These are phyloP conservation scores for Synanthedon tipuliformis DNA, from an alignment of 2,888 invertebrate species.

Conservation along the genomic window DNA sequence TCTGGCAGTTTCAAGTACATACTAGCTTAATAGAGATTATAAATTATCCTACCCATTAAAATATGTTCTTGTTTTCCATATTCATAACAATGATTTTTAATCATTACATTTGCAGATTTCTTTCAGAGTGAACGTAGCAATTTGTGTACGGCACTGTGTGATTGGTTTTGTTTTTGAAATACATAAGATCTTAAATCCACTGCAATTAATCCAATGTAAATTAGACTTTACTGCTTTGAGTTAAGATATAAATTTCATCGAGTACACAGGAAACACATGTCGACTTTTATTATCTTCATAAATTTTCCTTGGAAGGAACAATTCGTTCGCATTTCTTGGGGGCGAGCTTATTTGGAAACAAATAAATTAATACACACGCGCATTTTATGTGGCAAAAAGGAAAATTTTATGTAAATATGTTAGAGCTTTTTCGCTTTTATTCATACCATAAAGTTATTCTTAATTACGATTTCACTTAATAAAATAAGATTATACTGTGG, in stretches of 20 bases:
- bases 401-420: not conserved
- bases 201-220: not conserved
- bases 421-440: too few species aligned
- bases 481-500: too few species aligned
- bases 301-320: not conserved
- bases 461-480: too few species aligned
- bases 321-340: not conserved
- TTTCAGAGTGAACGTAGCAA: too few species aligned
- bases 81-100: too few species aligned
- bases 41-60: too few species aligned
- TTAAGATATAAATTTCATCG: not conserved
- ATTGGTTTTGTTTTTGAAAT: not conserved
- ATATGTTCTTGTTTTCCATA: too few species aligned
- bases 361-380: slow-evolving; percentile 1
- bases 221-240: not conserved
- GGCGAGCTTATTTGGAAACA: slow-evolving; percentile 1
- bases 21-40: too few species aligned
- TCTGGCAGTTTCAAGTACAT: too few species aligned
- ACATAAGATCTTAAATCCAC: not conserved
- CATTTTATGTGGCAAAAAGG: not conserved
- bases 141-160: not conserved
- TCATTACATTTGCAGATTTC: too few species aligned
- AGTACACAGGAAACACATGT: not conserved
- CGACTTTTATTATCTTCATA: not conserved
- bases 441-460: too few species aligned